Evolutionary conservation across 2,113 vertebrate species (phyloP), one percentile per base, ranked within the genome.

Genomic region (Burhinus oedicnemus): DNA sequence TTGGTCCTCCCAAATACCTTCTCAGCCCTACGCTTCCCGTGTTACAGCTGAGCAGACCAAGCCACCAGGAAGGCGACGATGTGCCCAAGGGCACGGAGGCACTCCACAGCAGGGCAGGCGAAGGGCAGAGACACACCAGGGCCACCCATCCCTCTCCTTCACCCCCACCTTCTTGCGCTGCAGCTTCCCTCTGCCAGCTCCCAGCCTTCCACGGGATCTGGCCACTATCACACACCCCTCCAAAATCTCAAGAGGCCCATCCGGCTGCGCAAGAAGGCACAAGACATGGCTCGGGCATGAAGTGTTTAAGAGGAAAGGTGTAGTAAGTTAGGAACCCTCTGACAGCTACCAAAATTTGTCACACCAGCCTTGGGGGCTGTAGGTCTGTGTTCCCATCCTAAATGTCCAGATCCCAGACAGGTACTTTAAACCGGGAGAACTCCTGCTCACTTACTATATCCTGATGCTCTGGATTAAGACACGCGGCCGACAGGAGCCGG

Each of bases 41-140:
- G 22, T 29, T 9, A 2, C 16, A 36, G n/a, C 5, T 0, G 13
- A 13, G n/a, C 32, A 9, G 16, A 7, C 8, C 2, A 6, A 25
- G 49, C 5, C 17, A 44, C 12, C 9, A 18, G 54, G 4, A 20
- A 34, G 74, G 40, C 14, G 36, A 19, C 12, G 84, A 30, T 7
- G 36, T 5, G 12, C 47, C 61, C 21, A 4, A 5, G 44, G 74
- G 40, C 65, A 49, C 11, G 1, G 6, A 30, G n/a, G 45, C 47
- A 12, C 54, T 32, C 21, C 12, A 26, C 12, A 44, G 44, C 44
- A 44, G 44, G 44, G 44, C 40, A 40, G 40, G 40, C 40, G 8
- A 40, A 40, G 40, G 40, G 40, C 49, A 13, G 49, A 51, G 49
- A 22, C 49, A 51, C 13, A 6, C n/a, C 70, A 16, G 34, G n/a